A percentile compares a stretch with the other conserved stretches of the same genome.
Conservation (phyloP, 2,888 invertebrate species). For the Aphrophora alni region DNA sequence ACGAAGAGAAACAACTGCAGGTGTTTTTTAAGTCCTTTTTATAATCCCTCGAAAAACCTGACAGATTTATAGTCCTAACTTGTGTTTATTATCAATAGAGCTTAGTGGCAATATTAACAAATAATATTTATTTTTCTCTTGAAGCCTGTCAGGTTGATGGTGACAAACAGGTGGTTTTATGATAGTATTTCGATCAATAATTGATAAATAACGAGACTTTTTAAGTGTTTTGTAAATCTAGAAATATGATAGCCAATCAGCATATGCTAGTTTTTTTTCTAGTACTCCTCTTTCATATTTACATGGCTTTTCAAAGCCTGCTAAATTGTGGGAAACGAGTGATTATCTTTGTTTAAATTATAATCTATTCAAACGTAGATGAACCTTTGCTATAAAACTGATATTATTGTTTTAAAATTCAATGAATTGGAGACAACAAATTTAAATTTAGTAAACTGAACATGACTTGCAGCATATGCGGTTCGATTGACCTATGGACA, state of each 20-base stretch:
- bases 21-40: background rate
- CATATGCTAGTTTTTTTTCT: background rate
- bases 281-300: background rate
- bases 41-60: background rate
- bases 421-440: background rate
- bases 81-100: background rate
- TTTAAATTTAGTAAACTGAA: background rate
- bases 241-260: background rate
- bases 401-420: background rate
- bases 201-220: background rate
- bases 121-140: conserved; percentile 2
- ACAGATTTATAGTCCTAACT: background rate
- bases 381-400: background rate
- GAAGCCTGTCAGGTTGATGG: background rate
- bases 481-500: background rate
- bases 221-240: background rate
- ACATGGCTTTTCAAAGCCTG: background rate
- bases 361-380: background rate
- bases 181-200: background rate
- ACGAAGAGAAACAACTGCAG: background rate
- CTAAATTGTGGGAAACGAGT: background rate
- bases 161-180: background rate
- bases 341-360: background rate
- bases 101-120: background rate
- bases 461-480: background rate